phyloP scores from a whole-genome alignment of 2,888 invertebrate species.

The Scaptomyza reducta region DNA sequence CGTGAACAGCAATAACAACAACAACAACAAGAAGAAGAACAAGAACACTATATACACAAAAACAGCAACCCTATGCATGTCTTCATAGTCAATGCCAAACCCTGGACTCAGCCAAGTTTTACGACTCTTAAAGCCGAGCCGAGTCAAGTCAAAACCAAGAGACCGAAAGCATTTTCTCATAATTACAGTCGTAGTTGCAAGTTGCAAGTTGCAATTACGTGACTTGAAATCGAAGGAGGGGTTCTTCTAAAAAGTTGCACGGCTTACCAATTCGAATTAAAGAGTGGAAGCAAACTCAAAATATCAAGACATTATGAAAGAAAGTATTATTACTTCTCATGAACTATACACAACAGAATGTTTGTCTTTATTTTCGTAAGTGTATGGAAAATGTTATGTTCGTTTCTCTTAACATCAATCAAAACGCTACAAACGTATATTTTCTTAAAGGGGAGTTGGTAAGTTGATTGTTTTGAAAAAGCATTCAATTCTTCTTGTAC shows the following conservation, averaged over 20 bases:
- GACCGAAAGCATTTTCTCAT: slow-evolving; percentile 44
- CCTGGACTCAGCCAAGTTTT: slow-evolving; percentile 45
- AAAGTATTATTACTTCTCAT: not conserved
- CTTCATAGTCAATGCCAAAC: slow-evolving; percentile 27
- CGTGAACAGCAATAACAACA: slow-evolving; percentile 1
- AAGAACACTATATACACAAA: not conserved
- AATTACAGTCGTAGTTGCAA: slow-evolving; percentile 39
- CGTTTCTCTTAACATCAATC: not conserved
- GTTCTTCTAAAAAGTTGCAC: not conserved
- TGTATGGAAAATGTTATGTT: no score
- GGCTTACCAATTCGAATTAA: slow-evolving; percentile 1
- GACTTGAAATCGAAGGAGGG: slow-evolving; percentile 36
- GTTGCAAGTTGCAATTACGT: slow-evolving; percentile 56
- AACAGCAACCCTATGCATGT: slow-evolving; percentile 20
- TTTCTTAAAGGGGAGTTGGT: not conserved
- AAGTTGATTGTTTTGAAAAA: not conserved
- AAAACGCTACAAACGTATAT: not conserved
- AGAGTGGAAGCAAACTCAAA: not conserved
- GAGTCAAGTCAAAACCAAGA: slow-evolving; percentile 9
- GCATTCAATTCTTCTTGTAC: not conserved
- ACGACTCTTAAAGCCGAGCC: slow-evolving; percentile 41
- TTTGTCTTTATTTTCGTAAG: not conserved
- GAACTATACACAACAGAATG: not conserved
- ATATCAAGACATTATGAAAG: not conserved
- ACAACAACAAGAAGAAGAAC: no score